A percentile compares a stretch with the other conserved stretches of the same genome.
These are phyloP conservation scores for Amblyornis subalaris DNA, from an alignment of 2,113 vertebrate species.

Conservation along the genomic window DNA sequence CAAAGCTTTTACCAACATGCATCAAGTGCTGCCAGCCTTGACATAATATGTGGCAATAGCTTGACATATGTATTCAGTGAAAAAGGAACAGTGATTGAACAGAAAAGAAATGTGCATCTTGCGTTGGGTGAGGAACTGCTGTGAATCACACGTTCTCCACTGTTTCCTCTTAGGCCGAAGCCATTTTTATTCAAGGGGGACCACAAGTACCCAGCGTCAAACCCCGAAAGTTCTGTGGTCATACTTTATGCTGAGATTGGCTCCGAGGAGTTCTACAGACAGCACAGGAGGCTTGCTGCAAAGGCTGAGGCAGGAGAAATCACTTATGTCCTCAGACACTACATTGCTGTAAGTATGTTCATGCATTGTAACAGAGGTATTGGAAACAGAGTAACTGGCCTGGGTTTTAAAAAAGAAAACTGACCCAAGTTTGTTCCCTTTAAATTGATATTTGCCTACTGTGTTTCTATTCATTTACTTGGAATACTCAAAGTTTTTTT, in stretches of 20 bases:
- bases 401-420: background rate
- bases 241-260: conserved; percentile 92
- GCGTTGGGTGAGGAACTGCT: background rate
- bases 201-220: conserved; percentile 82
- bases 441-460: background rate
- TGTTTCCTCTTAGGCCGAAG: conserved; percentile 78
- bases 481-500: background rate
- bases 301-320: conserved; percentile 83
- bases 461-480: background rate
- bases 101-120: background rate
- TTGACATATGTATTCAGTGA: background rate
- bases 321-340: conserved; percentile 90
- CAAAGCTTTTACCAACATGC: background rate
- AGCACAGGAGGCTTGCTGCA: conserved; percentile 77
- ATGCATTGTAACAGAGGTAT: background rate
- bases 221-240: conserved; percentile 80
- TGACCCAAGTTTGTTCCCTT: background rate
- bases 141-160: background rate
- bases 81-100: background rate
- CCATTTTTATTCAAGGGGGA: conserved; percentile 94
- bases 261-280: conserved; percentile 77
- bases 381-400: background rate
- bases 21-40: background rate
- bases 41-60: background rate
- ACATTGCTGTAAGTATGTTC: conserved; percentile 77